Evolutionary conservation across 2,113 vertebrate genomes (phyloP).

Genomic region (Columba livia): DNA sequence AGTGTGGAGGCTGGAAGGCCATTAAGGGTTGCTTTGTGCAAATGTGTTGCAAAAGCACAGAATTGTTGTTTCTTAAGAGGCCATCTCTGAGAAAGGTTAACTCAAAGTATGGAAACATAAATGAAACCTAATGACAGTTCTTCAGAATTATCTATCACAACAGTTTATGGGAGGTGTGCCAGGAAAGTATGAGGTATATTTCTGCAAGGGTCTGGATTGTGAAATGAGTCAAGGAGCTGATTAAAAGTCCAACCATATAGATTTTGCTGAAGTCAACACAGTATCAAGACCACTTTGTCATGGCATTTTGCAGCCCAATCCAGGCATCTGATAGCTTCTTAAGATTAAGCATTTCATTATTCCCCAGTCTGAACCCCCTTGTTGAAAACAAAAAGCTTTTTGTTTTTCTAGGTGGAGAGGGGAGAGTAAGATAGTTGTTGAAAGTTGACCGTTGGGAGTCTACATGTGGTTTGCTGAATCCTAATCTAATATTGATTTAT

Average conservation of each 20-base stretch:
- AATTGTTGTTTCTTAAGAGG: not conserved
- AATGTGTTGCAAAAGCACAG: not conserved
- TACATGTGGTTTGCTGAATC: not conserved
- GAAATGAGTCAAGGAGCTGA: not conserved
- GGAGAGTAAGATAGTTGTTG: not conserved
- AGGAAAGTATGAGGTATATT: not conserved
- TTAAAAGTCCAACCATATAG: not conserved
- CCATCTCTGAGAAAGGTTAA: not conserved
- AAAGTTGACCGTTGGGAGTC: not conserved
- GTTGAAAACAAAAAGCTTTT: not conserved
- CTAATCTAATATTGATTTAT: not conserved
- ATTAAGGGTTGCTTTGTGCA: slow-evolving; percentile 27
- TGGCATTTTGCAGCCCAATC: not conserved
- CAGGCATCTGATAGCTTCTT: not conserved
- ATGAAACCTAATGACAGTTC: not conserved
- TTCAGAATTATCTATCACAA: not conserved
- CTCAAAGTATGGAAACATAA: not conserved
- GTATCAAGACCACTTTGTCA: not conserved
- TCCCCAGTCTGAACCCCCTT: not conserved
- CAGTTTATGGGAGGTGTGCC: not conserved
- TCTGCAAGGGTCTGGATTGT: not conserved
- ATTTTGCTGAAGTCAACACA: not conserved
- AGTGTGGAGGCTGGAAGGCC: slow-evolving; percentile 6
- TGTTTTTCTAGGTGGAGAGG: not conserved
- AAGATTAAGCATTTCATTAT: not conserved